Percentiles rank a stretch among this genome's conserved stretches.
Evolutionary conservation across 2,888 invertebrate genomes (phyloP).

Genomic region (Drosophila cracens): DNA sequence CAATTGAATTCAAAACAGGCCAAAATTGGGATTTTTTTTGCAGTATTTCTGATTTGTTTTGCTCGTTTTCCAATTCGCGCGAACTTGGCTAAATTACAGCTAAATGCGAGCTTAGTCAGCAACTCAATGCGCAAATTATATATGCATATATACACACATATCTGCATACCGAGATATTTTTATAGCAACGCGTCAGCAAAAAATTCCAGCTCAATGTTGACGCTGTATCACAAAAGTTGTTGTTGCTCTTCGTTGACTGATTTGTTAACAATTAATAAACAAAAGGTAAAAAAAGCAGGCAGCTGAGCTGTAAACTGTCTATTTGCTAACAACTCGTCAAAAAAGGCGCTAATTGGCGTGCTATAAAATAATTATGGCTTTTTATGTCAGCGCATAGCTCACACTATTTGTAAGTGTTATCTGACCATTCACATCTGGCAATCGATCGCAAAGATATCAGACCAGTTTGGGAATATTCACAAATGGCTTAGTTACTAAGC

Average conservation of each 20-base stretch:
- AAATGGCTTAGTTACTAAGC: neutral
- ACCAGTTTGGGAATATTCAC: neutral
- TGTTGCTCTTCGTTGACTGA: slow-evolving; percentile 44
- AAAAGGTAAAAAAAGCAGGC: slow-evolving; percentile 31
- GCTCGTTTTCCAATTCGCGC: slow-evolving; percentile 52
- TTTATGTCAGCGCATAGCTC: slow-evolving; percentile 26
- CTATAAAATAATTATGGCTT: slow-evolving; percentile 58
- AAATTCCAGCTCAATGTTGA: slow-evolving; percentile 41
- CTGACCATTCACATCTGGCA: slow-evolving; percentile 1
- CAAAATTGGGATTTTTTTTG: slow-evolving; percentile 37
- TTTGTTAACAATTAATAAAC: slow-evolving; percentile 72
- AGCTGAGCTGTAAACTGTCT: slow-evolving; percentile 49
- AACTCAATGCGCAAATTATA: slow-evolving; percentile 47
- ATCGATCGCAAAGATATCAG: neutral
- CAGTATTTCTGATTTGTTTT: slow-evolving; percentile 1
- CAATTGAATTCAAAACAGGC: slow-evolving; percentile 54
- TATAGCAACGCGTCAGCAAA: slow-evolving; percentile 53
- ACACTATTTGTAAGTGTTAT: neutral
- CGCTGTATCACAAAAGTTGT: slow-evolving; percentile 28
- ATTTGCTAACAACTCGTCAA: slow-evolving; percentile 45
- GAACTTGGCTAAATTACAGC: slow-evolving; percentile 69
- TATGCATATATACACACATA: slow-evolving; percentile 19
- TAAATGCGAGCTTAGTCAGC: slow-evolving; percentile 69
- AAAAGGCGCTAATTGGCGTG: slow-evolving; percentile 41
- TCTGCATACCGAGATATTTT: slow-evolving; percentile 20